phyloP scores from a whole-genome alignment of 2,113 vertebrate species.

The Panurus biarmicus region DNA sequence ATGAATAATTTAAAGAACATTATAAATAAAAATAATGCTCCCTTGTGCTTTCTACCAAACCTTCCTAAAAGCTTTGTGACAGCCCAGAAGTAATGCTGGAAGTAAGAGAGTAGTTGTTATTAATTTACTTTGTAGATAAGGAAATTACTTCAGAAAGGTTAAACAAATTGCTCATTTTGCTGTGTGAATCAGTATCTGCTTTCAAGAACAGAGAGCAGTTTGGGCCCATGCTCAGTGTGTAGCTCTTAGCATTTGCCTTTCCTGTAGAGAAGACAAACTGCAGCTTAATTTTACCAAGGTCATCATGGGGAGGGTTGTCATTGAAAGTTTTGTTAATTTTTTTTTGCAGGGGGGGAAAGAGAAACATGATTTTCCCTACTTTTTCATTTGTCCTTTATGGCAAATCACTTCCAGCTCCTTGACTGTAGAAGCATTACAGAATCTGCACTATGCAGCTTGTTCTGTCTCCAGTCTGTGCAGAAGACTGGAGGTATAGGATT shows the following conservation, averaged over 20 bases:
- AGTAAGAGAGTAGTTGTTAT: slow-evolving; percentile 1
- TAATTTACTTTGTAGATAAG: slow-evolving; percentile 14
- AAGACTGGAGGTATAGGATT: not conserved
- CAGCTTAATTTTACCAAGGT: not conserved
- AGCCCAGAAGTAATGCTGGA: not conserved
- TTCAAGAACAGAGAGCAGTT: not conserved
- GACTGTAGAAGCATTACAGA: not conserved
- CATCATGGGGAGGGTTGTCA: not conserved
- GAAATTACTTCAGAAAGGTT: slow-evolving; percentile 24
- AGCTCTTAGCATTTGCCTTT: not conserved
- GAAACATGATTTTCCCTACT: not conserved
- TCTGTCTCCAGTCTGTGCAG: not conserved
- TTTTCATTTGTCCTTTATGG: not conserved
- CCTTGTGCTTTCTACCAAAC: not conserved
- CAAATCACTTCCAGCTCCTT: not conserved
- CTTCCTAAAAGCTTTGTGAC: slow-evolving; percentile 20
- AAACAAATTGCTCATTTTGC: not conserved
- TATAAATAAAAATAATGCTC: slow-evolving; percentile 14
- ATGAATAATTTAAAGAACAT: slow-evolving; percentile 44
- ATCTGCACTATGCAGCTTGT: not conserved
- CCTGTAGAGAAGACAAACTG: not conserved
- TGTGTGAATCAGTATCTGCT: not conserved
- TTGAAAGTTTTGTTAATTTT: not conserved
- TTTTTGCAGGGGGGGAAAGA: not conserved
- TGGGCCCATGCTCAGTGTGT: not conserved